Percentiles rank a stretch among this genome's conserved stretches.
Evolutionary conservation across 23 tunicate species (phyloP).

Genomic region (Aplidium turbinatum): DNA sequence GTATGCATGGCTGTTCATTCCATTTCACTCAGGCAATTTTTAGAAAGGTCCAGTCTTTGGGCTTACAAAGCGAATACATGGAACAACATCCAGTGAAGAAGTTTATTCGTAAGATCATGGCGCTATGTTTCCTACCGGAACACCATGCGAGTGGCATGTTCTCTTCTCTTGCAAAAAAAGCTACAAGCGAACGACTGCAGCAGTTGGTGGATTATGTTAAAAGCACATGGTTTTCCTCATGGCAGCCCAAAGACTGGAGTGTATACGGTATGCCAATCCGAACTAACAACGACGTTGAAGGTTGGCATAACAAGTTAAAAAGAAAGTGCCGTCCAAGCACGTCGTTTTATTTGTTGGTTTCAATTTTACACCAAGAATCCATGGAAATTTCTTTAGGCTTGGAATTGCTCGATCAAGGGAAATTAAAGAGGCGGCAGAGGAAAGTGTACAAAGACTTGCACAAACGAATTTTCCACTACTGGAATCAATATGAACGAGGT

Average conservation of each 20-base stretch:
- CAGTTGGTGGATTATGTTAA: neutral
- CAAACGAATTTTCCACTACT: too few relatives aligned
- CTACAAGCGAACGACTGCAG: neutral
- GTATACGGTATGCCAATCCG: neutral
- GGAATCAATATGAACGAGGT: too few relatives aligned
- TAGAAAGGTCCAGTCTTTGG: neutral
- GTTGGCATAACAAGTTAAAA: conserved; percentile 6
- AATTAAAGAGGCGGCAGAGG: too few relatives aligned
- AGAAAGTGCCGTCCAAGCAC: neutral
- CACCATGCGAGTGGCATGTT: neutral
- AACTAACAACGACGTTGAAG: conserved; percentile 3
- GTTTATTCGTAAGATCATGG: neutral
- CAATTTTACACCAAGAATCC: too few relatives aligned
- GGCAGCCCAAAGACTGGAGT: neutral
- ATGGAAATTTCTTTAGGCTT: too few relatives aligned
- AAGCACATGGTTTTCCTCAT: neutral
- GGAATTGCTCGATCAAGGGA: too few relatives aligned
- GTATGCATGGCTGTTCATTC: neutral
- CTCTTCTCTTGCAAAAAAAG: neutral
- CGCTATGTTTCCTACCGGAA: neutral
- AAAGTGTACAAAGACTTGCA: too few relatives aligned
- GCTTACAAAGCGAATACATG: too few relatives aligned
- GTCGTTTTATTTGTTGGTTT: too few relatives aligned
- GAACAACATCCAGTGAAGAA: too few relatives aligned
- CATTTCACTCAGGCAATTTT: neutral